Conservation (phyloP, 2,113 vertebrate species). For the Circaetus cinerascens region DNA sequence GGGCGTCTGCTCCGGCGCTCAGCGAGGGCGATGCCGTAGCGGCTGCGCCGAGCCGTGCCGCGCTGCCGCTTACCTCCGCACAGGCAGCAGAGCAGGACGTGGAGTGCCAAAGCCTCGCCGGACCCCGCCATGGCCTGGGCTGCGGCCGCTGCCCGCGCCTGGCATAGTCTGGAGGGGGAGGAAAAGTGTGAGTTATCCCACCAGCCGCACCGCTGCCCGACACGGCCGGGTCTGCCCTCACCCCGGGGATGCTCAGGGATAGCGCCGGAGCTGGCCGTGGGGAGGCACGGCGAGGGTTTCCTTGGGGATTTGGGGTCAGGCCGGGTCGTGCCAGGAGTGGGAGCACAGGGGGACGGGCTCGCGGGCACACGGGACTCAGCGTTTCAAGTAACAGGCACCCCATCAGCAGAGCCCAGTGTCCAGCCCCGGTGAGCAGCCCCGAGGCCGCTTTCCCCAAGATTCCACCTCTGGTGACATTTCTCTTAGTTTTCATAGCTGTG, state of each 20-base stretch:
- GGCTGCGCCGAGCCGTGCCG: rapidly evolving
- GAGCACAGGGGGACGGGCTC: background rate
- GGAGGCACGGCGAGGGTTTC: rapidly evolving
- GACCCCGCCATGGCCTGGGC: conserved; percentile 1
- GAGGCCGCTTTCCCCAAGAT: background rate
- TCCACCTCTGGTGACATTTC: background rate
- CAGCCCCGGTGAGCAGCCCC: background rate
- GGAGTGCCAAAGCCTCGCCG: background rate
- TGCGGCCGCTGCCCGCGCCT: background rate
- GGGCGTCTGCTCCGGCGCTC: rapidly evolving
- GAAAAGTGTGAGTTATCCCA: background rate
- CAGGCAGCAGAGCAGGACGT: conserved; percentile 52
- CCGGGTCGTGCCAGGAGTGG: rapidly evolving
- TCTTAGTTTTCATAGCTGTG: background rate
- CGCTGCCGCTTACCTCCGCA: background rate
- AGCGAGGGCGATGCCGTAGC: rapidly evolving
- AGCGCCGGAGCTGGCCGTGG: background rate
- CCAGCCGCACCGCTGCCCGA: rapidly evolving
- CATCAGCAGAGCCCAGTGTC: background rate
- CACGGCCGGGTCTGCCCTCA: rapidly evolving
- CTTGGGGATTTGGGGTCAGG: background rate
- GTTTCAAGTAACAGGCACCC: background rate
- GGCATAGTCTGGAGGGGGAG: background rate
- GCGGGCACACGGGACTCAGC: background rate
- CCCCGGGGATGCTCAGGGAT: background rate